Evolutionary conservation across 1,140 invertebrate genomes (phyloP), one percentile per base, ranked within the genome.

Genomic region (Odontomachus brunneus): DNA sequence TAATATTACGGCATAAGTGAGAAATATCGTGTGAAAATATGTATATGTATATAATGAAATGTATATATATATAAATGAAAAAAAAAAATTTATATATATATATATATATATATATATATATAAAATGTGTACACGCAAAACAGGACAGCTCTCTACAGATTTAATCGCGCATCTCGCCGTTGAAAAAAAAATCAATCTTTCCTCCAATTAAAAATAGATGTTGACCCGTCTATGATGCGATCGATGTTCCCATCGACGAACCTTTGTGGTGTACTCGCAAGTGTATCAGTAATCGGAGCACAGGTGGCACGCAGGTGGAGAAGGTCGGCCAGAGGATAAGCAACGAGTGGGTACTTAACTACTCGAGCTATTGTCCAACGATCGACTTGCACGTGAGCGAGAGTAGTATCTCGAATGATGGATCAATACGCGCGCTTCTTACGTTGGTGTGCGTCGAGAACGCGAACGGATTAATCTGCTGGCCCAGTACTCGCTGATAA

Each of bases 301-400:
- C 57, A 82, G 44, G 59, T 85, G 57, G 11, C 71, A 76, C 84
- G 85, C 72, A 87, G 57, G 33, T 84, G 67, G 29, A 81, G 63
- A 67, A 22, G 49, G 49, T 48, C 26, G 48, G 15, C 17, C 33
- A 57, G 26, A 53, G 48, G 38, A 26, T 63, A 87, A 87, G 84
- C 85, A 83, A 87, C 78, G 72, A 62, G 69, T 51, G 15, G 83
- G 72, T 83, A 86, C 48, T 83, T 51, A 83, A 83, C 84, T 87
- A 86, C 72, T 86, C 85, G 80, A 87, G 84, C 53, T 87, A 86
- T 87, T 76, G 81, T 86, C 66, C 60, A 78, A 87, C 81, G 84
- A 86, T 87, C 81, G 72, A 87, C 48, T 86, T 82, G 83, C 85
- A 85, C 63, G 60, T 83, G 84, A 86, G 53, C 51, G 59, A 85